phyloP scores from a whole-genome alignment of 2,888 invertebrate genomes.

The Brachypterus glaber region DNA sequence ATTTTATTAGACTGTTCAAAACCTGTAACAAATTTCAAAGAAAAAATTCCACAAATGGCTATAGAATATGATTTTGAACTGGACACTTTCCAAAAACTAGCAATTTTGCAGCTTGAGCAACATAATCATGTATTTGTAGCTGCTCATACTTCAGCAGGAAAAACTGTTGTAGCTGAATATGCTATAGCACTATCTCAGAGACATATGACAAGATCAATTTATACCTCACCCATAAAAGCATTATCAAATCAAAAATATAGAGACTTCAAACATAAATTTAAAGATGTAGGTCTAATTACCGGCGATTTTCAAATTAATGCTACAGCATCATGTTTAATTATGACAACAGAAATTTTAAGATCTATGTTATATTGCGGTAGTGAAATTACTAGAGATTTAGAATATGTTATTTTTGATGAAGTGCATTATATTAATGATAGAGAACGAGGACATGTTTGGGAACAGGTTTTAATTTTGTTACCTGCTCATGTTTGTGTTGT shows the following conservation, averaged over 20 bases:
- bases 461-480: slow-evolving; percentile 88
- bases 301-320: slow-evolving; percentile 94
- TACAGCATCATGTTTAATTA: slow-evolving; percentile 89
- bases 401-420: slow-evolving; percentile 99
- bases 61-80: slow-evolving; percentile 82
- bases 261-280: slow-evolving; percentile 88
- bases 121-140: slow-evolving; percentile 96
- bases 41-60: slow-evolving; percentile 75
- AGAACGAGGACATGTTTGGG: slow-evolving; percentile 95
- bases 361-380: slow-evolving; percentile 95
- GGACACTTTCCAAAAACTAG: slow-evolving; percentile 96
- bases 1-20: slow-evolving; percentile 73
- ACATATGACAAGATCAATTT: slow-evolving; percentile 87
- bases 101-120: slow-evolving; percentile 87
- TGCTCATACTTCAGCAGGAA: slow-evolving; percentile 97
- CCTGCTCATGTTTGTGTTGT: slow-evolving; percentile 94
- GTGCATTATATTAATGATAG: slow-evolving; percentile 96
- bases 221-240: slow-evolving; percentile 98
- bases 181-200: slow-evolving; percentile 92
- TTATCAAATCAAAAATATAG: slow-evolving; percentile 98
- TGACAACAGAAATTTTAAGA: slow-evolving; percentile 97
- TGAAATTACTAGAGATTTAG: slow-evolving; percentile 89
- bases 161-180: slow-evolving; percentile 99
- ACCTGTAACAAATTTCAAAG: slow-evolving; percentile 72
- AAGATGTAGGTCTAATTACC: slow-evolving; percentile 87